Evolutionary conservation across 2,888 invertebrate species (phyloP).

Genomic region (Eupithecia dodoneata): DNA sequence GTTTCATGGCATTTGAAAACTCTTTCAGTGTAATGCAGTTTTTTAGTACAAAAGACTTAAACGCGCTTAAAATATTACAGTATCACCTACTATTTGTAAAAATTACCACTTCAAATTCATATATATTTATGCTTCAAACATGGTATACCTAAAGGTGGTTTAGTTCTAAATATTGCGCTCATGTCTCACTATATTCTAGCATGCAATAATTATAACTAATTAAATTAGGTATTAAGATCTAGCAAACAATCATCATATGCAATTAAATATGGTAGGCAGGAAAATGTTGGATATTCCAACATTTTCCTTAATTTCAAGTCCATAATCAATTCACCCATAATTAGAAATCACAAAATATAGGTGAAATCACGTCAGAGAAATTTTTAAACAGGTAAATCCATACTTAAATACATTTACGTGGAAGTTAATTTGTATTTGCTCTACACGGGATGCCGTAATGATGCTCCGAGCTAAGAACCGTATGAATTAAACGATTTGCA

Average conservation of each 20-base stretch:
- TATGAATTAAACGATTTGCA: slow-evolving; percentile 17
- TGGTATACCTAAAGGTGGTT: too few relatives aligned
- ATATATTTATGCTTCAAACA: too few relatives aligned
- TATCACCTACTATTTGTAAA: background rate
- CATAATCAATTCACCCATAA: background rate
- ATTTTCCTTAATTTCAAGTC: background rate
- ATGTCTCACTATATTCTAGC: too few relatives aligned
- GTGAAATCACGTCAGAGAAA: slow-evolving; percentile 9
- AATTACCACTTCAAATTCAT: too few relatives aligned
- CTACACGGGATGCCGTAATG: slow-evolving; percentile 11
- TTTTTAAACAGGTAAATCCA: background rate
- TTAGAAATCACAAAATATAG: slow-evolving; percentile 1
- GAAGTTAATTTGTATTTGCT: slow-evolving; percentile 8
- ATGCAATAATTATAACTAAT: too few relatives aligned
- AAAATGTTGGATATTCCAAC: background rate
- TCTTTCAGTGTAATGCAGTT: background rate
- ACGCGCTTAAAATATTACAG: background rate
- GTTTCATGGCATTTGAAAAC: background rate
- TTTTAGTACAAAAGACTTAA: background rate
- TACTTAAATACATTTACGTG: background rate
- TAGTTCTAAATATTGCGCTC: too few relatives aligned
- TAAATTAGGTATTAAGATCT: too few relatives aligned
- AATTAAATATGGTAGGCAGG: too few relatives aligned
- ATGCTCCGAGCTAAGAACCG: slow-evolving; percentile 3
- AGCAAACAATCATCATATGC: too few relatives aligned